phyloP scores from a whole-genome alignment of 2,113 vertebrate species.

The Heptranchias perlo region DNA sequence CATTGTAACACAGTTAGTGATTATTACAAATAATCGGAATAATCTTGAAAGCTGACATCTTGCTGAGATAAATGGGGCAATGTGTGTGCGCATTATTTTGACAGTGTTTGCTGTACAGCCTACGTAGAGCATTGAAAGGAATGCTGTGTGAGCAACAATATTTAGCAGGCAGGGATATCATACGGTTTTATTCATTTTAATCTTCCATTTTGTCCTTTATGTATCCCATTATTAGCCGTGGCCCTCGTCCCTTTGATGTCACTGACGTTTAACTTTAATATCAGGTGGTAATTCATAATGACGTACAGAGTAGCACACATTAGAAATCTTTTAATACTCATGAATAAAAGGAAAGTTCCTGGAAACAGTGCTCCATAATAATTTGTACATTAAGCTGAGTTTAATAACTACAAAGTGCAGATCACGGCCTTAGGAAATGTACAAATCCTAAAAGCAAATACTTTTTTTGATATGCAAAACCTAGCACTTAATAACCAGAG shows the following conservation, averaged over 20 bases:
- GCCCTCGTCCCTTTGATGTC: background rate
- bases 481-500: background rate
- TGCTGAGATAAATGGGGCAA: background rate
- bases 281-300: background rate
- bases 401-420: constrained; percentile 7
- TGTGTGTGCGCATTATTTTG: background rate
- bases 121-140: background rate
- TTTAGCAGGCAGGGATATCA: background rate
- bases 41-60: background rate
- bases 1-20: background rate
- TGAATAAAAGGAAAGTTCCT: background rate
- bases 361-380: background rate
- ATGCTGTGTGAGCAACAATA: background rate
- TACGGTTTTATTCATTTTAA: constrained; percentile 22
- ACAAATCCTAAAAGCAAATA: constrained; percentile 10
- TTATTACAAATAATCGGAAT: background rate
- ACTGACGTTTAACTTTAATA: background rate
- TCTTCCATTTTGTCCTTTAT: background rate
- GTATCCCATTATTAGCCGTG: background rate
- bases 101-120: background rate
- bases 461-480: background rate
- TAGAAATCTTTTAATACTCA: background rate
- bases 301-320: background rate
- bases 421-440: constrained; percentile 13
- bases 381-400: background rate